A percentile compares a stretch with the other conserved stretches of the same genome.
Conservation (phyloP, 2,888 invertebrate genomes). For the Rhodophaea formosa region DNA sequence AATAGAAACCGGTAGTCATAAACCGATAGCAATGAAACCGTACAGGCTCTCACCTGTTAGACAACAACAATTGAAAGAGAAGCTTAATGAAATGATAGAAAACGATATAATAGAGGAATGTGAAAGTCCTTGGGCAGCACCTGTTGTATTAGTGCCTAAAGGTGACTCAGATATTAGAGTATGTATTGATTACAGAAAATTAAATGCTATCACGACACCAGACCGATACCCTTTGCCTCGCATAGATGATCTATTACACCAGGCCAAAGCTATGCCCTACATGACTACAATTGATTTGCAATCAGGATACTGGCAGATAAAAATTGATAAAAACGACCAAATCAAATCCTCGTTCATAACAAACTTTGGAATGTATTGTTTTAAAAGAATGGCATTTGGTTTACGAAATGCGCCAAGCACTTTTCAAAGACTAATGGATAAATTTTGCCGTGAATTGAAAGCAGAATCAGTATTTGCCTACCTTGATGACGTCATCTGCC, state of each 20-base stretch:
- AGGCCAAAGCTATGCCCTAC: conserved; percentile 33
- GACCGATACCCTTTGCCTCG: conserved; percentile 49
- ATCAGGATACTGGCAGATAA: conserved; percentile 37
- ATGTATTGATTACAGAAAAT: conserved; percentile 44
- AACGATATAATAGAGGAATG: conserved; percentile 27
- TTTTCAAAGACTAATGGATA: too few relatives aligned
- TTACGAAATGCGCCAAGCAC: too few relatives aligned
- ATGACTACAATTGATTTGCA: conserved; percentile 36
- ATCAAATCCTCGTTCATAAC: conserved; percentile 42
- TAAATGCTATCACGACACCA: conserved; percentile 30
- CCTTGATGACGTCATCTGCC: too few relatives aligned
- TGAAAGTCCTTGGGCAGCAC: conserved; percentile 40
- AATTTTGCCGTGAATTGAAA: too few relatives aligned
- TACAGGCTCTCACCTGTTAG: neutral
- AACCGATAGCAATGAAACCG: neutral
- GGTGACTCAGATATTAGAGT: conserved; percentile 37
- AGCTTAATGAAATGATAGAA: neutral
- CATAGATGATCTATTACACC: conserved; percentile 46
- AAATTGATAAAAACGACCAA: conserved; percentile 31
- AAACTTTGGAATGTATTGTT: conserved; percentile 34
- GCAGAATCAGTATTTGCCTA: too few relatives aligned
- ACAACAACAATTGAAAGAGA: neutral
- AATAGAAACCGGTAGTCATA: neutral
- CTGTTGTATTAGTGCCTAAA: conserved; percentile 48
- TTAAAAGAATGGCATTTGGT: too few relatives aligned